Evolutionary conservation across 2,797 vertebrate species (phyloP).

Genomic region (Acipenser transmontanus): DNA sequence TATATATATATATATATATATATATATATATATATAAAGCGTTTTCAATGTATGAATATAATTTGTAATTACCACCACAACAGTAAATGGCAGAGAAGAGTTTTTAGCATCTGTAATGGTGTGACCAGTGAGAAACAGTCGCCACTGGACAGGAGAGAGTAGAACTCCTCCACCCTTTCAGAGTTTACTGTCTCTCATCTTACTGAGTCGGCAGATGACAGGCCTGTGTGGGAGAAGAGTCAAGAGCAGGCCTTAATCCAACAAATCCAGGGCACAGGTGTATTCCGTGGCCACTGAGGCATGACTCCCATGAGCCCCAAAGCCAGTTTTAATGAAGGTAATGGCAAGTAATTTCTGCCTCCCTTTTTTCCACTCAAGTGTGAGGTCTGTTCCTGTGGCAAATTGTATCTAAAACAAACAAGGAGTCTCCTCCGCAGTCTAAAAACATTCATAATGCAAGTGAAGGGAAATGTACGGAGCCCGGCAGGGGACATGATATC

Average conservation of each 20-base stretch:
- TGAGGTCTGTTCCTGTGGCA: not conserved
- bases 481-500: too few relatives aligned
- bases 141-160: not conserved
- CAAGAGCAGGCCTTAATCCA: conserved; percentile 13
- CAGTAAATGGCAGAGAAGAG: too few relatives aligned
- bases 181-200: conserved; percentile 4
- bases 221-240: not conserved
- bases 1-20: too few relatives aligned
- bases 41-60: too few relatives aligned
- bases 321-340: conserved; percentile 22
- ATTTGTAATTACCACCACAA: too few relatives aligned
- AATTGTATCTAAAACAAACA: conserved; percentile 9
- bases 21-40: too few relatives aligned
- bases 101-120: too few relatives aligned
- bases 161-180: conserved; percentile 12
- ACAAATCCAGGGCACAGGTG: conserved; percentile 18
- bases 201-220: not conserved
- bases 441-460: not conserved
- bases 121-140: not conserved
- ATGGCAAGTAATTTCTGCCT: conserved; percentile 20
- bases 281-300: conserved; percentile 14
- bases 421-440: not conserved
- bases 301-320: not conserved
- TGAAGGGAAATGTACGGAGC: not conserved
- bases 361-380: conserved; percentile 6